These are phyloP conservation scores for Redunca redunca DNA, from an alignment of 2,113 vertebrate genomes.

Conservation along the genomic window DNA sequence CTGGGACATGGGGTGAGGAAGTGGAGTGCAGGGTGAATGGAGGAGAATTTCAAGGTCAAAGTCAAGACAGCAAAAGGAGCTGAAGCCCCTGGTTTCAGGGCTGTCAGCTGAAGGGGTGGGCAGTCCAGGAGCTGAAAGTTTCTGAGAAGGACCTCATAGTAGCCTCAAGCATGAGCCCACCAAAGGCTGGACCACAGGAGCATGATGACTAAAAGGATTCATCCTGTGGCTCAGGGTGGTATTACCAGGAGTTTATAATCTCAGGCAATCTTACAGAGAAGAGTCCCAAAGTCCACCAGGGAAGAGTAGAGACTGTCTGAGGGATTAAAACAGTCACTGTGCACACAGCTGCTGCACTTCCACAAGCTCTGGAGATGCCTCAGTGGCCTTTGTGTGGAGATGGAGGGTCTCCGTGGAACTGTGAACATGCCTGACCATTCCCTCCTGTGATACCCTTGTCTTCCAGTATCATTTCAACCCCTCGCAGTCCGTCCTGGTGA, in stretches of 20 bases:
- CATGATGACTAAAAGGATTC: background rate
- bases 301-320: background rate
- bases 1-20: background rate
- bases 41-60: background rate
- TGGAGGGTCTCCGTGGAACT: background rate
- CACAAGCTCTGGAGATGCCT: no score
- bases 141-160: background rate
- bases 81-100: background rate
- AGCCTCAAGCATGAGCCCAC: background rate
- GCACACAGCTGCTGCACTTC: no score
- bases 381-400: background rate
- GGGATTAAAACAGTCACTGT: background rate
- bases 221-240: background rate
- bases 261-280: background rate
- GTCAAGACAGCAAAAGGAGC: background rate
- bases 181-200: background rate
- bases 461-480: constrained; percentile 98
- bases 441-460: constrained; percentile 50
- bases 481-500: constrained; percentile 94
- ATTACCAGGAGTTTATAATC: no score
- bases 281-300: background rate
- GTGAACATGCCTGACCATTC: background rate
- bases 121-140: background rate
- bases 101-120: background rate
- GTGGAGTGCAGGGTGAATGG: background rate